phyloP scores from a whole-genome alignment of 2,113 vertebrate species.

The Cercocebus atys region DNA sequence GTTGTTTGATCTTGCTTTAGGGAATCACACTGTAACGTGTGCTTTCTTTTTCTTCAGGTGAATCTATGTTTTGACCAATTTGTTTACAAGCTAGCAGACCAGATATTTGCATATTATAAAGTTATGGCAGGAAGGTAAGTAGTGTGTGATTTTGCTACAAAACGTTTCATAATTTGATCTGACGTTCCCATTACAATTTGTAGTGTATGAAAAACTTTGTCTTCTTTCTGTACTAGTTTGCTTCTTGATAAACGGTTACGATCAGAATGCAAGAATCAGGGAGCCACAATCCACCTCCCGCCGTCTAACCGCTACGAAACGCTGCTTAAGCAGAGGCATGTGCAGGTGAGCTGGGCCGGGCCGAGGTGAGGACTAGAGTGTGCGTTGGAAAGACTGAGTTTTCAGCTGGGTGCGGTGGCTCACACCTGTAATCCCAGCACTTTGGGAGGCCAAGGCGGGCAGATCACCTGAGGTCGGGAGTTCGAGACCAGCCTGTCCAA shows the following conservation, averaged over 20 bases:
- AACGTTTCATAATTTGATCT: not conserved
- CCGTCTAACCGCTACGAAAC: slow-evolving; percentile 92
- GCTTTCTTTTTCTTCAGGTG: slow-evolving; percentile 81
- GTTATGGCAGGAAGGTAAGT: slow-evolving; percentile 91
- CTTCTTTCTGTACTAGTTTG: slow-evolving; percentile 80
- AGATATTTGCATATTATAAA: slow-evolving; percentile 94
- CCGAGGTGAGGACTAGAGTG: accelerated
- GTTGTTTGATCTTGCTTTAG: not conserved
- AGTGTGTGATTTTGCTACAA: not conserved
- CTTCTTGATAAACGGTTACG: slow-evolving; percentile 92
- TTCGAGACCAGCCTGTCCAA: too few species aligned
- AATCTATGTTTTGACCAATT: slow-evolving; percentile 95
- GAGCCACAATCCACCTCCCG: slow-evolving; percentile 88
- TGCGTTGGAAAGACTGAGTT: accelerated
- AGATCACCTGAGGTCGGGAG: too few species aligned
- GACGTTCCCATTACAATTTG: not conserved
- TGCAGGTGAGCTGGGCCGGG: slow-evolving; percentile 86
- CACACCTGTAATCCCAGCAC: too few species aligned
- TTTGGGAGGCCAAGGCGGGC: too few species aligned
- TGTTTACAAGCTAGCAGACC: slow-evolving; percentile 94
- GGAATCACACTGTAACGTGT: not conserved
- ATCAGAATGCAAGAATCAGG: slow-evolving; percentile 92
- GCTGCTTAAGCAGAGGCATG: slow-evolving; percentile 91
- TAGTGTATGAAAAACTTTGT: not conserved
- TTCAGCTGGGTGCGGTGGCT: not conserved